phyloP scores from a whole-genome alignment of 2,888 invertebrate genomes.

The Apodemia mormo region DNA sequence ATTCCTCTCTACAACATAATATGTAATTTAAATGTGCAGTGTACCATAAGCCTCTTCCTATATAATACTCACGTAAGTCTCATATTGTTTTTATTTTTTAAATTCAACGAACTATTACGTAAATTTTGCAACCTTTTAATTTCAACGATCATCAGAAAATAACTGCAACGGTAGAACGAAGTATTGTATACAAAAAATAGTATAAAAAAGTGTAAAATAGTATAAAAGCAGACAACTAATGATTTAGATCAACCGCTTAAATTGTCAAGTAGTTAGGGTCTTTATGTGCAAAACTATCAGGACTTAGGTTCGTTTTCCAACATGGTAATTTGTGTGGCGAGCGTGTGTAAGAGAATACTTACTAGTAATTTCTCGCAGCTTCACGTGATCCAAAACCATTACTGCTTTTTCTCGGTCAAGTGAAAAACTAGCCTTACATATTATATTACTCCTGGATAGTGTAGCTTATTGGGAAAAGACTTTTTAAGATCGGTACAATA shows the following conservation, averaged over 20 bases:
- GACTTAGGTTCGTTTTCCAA: not conserved
- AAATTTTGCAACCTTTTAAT: not conserved
- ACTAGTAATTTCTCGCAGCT: no score
- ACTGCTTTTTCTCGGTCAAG: no score
- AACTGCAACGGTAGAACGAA: not conserved
- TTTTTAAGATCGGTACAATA: no score
- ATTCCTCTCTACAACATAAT: conserved; percentile 53
- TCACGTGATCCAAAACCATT: no score
- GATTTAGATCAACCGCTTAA: not conserved
- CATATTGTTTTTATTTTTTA: not conserved
- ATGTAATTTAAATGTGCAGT: conserved; percentile 4
- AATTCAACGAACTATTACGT: not conserved
- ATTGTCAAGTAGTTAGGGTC: not conserved
- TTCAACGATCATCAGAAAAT: conserved; percentile 7
- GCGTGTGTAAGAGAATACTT: no score
- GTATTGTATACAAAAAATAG: no score
- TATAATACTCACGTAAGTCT: conserved; percentile 17
- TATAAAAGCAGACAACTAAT: not conserved
- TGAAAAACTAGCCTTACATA: no score
- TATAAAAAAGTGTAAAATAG: no score
- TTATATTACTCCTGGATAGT: no score
- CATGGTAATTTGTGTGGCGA: not conserved
- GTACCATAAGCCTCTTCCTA: not conserved
- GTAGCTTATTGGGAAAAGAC: no score
- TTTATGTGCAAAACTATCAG: not conserved